phyloP scores from a whole-genome alignment of 2,797 vertebrate species.

The Hemibagrus guttatus region DNA sequence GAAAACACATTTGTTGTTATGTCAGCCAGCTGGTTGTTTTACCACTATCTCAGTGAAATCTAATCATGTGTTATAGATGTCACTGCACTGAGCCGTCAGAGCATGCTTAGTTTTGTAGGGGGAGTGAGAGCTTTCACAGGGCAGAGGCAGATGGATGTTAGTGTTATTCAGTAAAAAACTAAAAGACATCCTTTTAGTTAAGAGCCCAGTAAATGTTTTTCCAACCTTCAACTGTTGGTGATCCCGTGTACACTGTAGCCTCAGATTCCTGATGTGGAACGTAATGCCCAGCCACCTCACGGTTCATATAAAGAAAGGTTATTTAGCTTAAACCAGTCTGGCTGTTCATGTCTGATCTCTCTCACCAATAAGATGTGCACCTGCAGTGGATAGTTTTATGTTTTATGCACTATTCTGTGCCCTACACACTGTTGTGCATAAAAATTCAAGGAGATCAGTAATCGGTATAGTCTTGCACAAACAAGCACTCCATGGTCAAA shows the following conservation, averaged over 20 bases:
- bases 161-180: neutral
- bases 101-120: neutral
- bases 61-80: neutral
- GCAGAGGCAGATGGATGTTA: neutral
- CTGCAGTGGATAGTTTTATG: neutral
- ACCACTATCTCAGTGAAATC: constrained; percentile 4
- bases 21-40: neutral
- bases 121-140: neutral
- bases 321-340: neutral
- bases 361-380: neutral
- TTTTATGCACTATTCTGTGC: neutral
- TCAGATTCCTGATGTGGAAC: neutral
- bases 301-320: neutral
- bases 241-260: neutral
- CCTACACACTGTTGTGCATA: neutral
- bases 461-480: neutral
- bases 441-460: neutral
- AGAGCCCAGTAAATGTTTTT: neutral
- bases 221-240: neutral
- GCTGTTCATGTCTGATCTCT: neutral
- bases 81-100: neutral
- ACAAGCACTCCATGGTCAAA: neutral
- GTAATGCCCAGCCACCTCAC: neutral
- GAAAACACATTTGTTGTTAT: neutral
- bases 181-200: neutral